Evolutionary conservation across 2,113 vertebrate genomes (phyloP), one percentile per base, ranked within the genome.

Genomic region (Lamprotornis superbus): DNA sequence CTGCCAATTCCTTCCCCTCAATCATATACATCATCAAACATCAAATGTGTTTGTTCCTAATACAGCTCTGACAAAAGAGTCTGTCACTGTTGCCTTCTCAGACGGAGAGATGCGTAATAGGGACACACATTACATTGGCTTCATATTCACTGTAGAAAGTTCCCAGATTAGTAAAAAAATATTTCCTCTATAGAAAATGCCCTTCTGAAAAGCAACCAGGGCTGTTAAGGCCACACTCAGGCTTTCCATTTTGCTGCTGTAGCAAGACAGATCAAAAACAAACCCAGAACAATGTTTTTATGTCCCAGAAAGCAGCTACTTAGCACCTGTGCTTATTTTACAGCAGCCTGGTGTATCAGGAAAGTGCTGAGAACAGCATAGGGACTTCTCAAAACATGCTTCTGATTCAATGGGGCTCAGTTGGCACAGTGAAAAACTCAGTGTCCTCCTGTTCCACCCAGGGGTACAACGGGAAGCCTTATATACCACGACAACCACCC

Each of bases 131-230:
- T 93, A 97, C 49, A 92, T 89, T 87, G 82, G 96, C 83, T 93
- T 95, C 31, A 44, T 93, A 71, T 37, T 96, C 83, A 81, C 83
- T 79, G 92, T 94, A 96, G 95, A 97, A 97, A 96, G 95, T 95
- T 94, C 84, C 86, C 94, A 91, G 93, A 97, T 95, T 91, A 96
- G 94, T 96, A 95, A 93, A 97, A 97, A 97, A 97, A 97, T 97
- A 97, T 96, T 95, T 96, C n/a, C 89, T 97, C 93, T 96, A 94
- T 97, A 97, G 93, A 97, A 97, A 97, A 97, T 94, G 95, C 97
- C 97, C 97, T 96, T 96, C 97, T 96, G 95, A 97, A 97, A 95
- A 95, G 95, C 91, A 94, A 95, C 88, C 91, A 96, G 97, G 95
- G 97, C 95, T 93, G 95, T 96, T 96, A 97, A 97, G 97, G 97